Evolutionary conservation across 2,797 vertebrate species (phyloP).

Genomic region (Remorina albescens): DNA sequence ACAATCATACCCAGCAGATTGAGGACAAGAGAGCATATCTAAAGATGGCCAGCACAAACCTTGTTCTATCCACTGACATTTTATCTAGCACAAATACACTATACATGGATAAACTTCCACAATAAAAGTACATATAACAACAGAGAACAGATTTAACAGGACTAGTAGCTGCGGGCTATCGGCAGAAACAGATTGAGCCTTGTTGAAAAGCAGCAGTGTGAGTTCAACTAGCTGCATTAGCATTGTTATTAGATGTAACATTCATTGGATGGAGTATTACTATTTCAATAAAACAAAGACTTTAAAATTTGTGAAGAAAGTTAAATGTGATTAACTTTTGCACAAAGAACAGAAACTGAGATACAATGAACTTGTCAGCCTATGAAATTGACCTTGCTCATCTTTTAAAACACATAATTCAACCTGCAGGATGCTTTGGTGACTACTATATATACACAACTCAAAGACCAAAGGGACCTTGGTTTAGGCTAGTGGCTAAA

Average conservation of each 20-base stretch:
- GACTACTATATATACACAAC: no score
- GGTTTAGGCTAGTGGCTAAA: no score
- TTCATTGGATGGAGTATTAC: not conserved
- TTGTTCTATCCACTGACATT: constrained; percentile 31
- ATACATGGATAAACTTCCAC: constrained; percentile 3
- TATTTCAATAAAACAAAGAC: not conserved
- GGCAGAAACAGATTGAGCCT: not conserved
- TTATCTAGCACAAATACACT: not conserved
- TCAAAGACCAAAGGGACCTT: no score
- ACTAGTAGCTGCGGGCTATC: not conserved
- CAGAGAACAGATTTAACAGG: not conserved
- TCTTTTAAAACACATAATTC: no score
- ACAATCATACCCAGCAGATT: constrained; percentile 62
- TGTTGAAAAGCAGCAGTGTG: not conserved
- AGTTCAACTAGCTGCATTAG: not conserved
- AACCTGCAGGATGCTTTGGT: no score
- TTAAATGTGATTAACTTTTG: no score
- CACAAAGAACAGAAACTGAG: no score
- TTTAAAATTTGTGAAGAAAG: not conserved
- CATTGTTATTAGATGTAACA: fast-evolving
- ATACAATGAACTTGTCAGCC: no score
- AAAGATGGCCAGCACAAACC: constrained; percentile 45
- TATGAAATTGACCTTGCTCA: no score
- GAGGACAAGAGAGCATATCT: constrained; percentile 66
- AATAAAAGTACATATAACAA: not conserved